Evolutionary conservation across 2,113 vertebrate species (phyloP), one percentile per base, ranked within the genome.

Genomic region (Serilophus lunatus): DNA sequence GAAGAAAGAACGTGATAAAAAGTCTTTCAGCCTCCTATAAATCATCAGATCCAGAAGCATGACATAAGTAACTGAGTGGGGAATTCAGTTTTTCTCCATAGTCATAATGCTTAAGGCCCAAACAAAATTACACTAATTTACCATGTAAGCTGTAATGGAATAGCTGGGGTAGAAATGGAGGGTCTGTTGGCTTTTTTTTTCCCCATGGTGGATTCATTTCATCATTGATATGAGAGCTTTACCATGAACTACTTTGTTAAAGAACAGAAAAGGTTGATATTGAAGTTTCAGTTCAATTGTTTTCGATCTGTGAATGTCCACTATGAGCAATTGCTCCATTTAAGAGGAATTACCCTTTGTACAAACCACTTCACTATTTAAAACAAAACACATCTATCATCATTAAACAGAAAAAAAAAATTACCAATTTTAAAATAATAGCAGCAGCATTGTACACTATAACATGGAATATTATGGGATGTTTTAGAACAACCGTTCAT

Each of bases 381-480:
- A 98, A 98, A 98, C 96, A 98, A 98, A 98, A 96, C 94, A 72
- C 97, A 98, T 98, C 97, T 95, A 98, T 98, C 98, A 98, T 98
- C 98, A 98, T 98, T 98, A 98, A 98, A 96, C 84, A 95, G 92
- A 71, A 89, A 97, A 92, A 92, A 77, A 50, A 96, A 93, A 60
- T 92, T 56, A 96, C 87, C 91, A 91, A 90, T 96, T 97, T 86
- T 79, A 59, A 42, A 91, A 93, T 96, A 96, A 98, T 65, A 97
- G 97, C 97, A 97, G 90, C 76, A 95, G 77, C 65, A 86, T 44
- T 74, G 66, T 50, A 86, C 44, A 72, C 40, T 57, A 44, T 49
- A 89, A 86, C 69, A 86, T 26, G 26, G 53, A 86, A 93, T 57
- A 84, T 76, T 57, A 74, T 2, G 12, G 72, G 79, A 63, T 49